These are phyloP conservation scores for Acrobasis suavella DNA, from an alignment of 2,888 invertebrate genomes.

Conservation along the genomic window DNA sequence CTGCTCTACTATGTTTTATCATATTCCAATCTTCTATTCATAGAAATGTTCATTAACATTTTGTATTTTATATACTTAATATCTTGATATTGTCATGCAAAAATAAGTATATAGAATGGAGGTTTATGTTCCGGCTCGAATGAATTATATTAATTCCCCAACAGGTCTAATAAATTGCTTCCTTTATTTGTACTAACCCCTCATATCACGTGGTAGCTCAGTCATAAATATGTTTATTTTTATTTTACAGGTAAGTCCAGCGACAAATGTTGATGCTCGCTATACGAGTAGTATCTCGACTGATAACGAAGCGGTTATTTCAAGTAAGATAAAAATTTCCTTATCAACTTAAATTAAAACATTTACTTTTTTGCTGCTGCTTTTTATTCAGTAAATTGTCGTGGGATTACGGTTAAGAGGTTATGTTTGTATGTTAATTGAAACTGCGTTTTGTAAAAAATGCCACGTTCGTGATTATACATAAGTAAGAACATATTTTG, in stretches of 20 bases:
- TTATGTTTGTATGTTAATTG: constrained; percentile 12
- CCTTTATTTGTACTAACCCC: constrained; percentile 32
- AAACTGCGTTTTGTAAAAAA: not conserved
- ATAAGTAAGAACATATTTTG: not conserved
- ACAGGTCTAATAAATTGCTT: constrained; percentile 29
- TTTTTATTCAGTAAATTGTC: constrained; percentile 3
- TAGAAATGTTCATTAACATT: not conserved
- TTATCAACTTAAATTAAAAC: constrained; percentile 14
- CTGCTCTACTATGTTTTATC: constrained; percentile 16
- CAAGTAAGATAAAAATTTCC: constrained; percentile 24
- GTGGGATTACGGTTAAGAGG: constrained; percentile 16
- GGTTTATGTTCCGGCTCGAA: too few species aligned
- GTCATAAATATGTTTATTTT: constrained; percentile 44
- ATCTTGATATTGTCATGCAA: too few species aligned
- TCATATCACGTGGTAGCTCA: constrained; percentile 40
- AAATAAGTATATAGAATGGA: too few species aligned
- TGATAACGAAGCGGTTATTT: constrained; percentile 23
- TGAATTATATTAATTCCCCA: constrained; percentile 33
- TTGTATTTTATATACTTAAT: too few species aligned
- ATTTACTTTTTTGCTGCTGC: not conserved
- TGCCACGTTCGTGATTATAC: not conserved
- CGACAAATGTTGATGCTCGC: constrained; percentile 18
- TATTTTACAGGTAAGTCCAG: constrained; percentile 55
- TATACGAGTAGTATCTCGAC: too few species aligned
- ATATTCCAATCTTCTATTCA: constrained; percentile 12